phyloP scores from a whole-genome alignment of 2,797 vertebrate species.

The Syngnathus rostellatus region DNA sequence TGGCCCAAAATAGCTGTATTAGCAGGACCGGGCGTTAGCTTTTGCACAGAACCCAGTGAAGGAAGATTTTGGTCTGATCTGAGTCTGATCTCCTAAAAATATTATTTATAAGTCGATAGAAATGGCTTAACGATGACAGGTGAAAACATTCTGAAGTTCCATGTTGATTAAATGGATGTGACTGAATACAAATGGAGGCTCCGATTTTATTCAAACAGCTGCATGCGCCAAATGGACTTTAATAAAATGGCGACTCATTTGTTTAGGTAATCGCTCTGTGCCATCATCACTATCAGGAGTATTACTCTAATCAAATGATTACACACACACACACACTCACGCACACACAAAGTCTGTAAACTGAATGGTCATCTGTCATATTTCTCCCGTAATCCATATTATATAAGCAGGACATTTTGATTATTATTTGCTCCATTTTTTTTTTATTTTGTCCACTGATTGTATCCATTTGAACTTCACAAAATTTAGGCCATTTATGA shows the following conservation, averaged over 20 bases:
- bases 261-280: not conserved
- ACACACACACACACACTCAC: not conserved
- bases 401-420: not conserved
- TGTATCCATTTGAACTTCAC: not conserved
- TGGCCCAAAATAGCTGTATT: too few relatives aligned
- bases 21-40: too few relatives aligned
- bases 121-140: not conserved
- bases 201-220: not conserved
- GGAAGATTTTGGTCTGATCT: too few relatives aligned
- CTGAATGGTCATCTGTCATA: conserved; percentile 10
- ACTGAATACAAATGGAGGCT: not conserved
- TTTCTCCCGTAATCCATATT: conserved; percentile 14
- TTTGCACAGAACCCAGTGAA: too few relatives aligned
- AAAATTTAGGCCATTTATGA: too few relatives aligned
- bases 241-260: not conserved
- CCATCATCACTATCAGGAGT: not conserved
- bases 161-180: not conserved
- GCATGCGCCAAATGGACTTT: not conserved
- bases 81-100: too few relatives aligned
- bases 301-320: not conserved
- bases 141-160: not conserved
- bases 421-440: not conserved
- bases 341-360: not conserved
- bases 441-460: not conserved
- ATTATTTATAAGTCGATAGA: not conserved